Percentiles rank a stretch among this genome's conserved stretches.
Evolutionary conservation across 2,888 invertebrate genomes (phyloP).

Genomic region (Deladenus siricidicola): DNA sequence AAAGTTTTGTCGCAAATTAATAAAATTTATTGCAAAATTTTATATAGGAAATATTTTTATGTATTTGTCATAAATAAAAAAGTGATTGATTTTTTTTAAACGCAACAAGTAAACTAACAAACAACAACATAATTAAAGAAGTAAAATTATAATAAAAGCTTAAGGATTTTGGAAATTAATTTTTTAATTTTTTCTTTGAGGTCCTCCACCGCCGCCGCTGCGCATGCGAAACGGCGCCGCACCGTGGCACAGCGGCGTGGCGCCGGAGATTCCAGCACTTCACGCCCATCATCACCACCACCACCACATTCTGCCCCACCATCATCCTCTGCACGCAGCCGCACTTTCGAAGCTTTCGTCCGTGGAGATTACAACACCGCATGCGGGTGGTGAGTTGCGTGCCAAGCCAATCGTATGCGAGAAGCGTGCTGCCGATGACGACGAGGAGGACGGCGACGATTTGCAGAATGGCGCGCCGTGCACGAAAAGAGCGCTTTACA

Average conservation of each 20-base stretch:
- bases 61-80: no score
- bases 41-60: no score
- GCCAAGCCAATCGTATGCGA: constrained; percentile 1
- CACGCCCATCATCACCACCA: neutral
- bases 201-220: neutral
- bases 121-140: no score
- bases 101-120: no score
- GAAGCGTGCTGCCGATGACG: neutral
- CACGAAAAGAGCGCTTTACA: constrained; percentile 1
- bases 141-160: no score
- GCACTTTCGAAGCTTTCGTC: neutral
- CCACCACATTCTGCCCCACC: neutral
- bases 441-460: neutral
- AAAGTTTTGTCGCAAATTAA: no score
- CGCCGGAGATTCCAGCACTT: no score
- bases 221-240: neutral
- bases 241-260: neutral
- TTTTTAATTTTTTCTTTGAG: no score
- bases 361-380: neutral
- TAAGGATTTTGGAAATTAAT: no score
- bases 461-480: neutral
- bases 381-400: neutral
- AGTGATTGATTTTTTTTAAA: no score
- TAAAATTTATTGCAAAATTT: no score
- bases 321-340: neutral